Percentiles rank a stretch among this genome's conserved stretches.
Evolutionary conservation across 2,888 invertebrate genomes (phyloP).

Genomic region (Athalia rosae): DNA sequence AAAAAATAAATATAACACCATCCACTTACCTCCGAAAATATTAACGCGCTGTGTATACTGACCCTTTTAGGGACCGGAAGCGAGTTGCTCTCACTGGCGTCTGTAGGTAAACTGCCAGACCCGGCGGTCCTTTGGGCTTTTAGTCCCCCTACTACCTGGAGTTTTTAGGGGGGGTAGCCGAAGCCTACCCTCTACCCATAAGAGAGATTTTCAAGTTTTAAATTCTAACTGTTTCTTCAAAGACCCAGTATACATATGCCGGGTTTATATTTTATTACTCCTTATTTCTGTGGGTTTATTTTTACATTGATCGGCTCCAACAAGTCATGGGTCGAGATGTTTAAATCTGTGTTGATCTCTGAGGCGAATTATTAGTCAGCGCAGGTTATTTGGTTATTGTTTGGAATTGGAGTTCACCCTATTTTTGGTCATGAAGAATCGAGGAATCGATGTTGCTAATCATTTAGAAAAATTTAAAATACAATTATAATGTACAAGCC

Average conservation of each 20-base stretch:
- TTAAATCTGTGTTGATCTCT: too few relatives aligned
- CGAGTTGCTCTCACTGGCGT: neutral
- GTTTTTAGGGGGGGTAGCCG: neutral
- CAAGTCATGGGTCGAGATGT: too few relatives aligned
- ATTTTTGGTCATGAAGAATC: too few relatives aligned
- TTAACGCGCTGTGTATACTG: conserved; percentile 27
- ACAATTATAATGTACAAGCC: too few relatives aligned
- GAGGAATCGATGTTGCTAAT: too few relatives aligned
- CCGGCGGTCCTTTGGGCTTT: neutral
- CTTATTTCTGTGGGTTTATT: too few relatives aligned
- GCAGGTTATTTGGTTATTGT: too few relatives aligned
- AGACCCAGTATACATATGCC: conserved; percentile 28
- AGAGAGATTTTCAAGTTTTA: conserved; percentile 17
- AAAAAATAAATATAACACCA: neutral
- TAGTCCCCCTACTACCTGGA: conserved; percentile 20
- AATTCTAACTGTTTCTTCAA: conserved; percentile 31
- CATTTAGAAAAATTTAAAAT: too few relatives aligned
- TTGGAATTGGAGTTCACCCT: too few relatives aligned
- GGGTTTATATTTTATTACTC: conserved; percentile 31
- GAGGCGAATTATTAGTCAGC: too few relatives aligned
- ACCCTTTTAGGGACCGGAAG: conserved; percentile 19
- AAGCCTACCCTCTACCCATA: conserved; percentile 23
- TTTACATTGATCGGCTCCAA: too few relatives aligned
- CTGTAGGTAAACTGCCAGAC: neutral
- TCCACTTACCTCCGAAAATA: conserved; percentile 20